A percentile compares a stretch with the other conserved stretches of the same genome.
Conservation (phyloP, 2,888 invertebrate genomes). For the Melanotus villosus region DNA sequence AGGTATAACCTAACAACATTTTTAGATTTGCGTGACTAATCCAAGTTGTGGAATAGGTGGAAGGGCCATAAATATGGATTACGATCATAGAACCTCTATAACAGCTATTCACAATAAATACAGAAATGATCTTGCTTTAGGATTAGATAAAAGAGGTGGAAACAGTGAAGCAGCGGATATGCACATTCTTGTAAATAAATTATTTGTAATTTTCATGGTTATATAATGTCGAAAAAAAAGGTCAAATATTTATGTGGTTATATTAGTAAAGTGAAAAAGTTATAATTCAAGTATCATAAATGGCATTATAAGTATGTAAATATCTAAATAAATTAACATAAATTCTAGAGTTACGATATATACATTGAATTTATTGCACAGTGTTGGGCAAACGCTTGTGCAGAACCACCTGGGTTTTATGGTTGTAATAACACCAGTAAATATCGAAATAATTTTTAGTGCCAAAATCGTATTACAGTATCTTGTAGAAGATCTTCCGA, state of each 20-base stretch:
- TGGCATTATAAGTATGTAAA: too few relatives aligned
- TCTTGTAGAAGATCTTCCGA: too few relatives aligned
- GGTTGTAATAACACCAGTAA: slow-evolving; percentile 44
- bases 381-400: slow-evolving; percentile 51
- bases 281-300: too few relatives aligned
- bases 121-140: slow-evolving; percentile 1
- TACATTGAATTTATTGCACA: slow-evolving; percentile 50
- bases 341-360: slow-evolving; percentile 49
- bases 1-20: too few relatives aligned
- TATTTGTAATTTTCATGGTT: too few relatives aligned
- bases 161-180: slow-evolving; percentile 6
- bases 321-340: too few relatives aligned
- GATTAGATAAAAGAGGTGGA: slow-evolving; percentile 3
- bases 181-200: slow-evolving; percentile 12
- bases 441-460: too few relatives aligned
- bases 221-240: too few relatives aligned
- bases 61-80: too few relatives aligned
- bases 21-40: not conserved
- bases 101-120: not conserved
- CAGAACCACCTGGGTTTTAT: slow-evolving; percentile 42
- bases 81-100: not conserved
- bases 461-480: too few relatives aligned
- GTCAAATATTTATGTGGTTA: too few relatives aligned
- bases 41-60: not conserved
- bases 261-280: too few relatives aligned